These are phyloP conservation scores for Hemiscyllium ocellatum DNA, from an alignment of 2,113 vertebrate genomes.

Conservation along the genomic window DNA sequence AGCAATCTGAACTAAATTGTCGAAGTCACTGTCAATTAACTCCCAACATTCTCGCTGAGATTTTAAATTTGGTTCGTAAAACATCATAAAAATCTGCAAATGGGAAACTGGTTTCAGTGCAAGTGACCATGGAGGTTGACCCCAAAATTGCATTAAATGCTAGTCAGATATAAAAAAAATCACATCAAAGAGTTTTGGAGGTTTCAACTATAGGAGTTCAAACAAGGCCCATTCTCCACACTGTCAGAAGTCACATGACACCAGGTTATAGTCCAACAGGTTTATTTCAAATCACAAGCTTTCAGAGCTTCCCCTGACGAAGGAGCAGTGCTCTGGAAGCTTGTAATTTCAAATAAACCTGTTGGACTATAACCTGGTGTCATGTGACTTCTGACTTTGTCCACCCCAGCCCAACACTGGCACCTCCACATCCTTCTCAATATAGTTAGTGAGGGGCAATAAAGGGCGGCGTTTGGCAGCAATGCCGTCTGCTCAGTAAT, in stretches of 20 bases:
- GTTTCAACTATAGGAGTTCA: background rate
- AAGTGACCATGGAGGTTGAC: background rate
- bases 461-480: background rate
- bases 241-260: too few species aligned
- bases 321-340: too few species aligned
- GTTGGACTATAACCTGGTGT: too few species aligned
- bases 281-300: too few species aligned
- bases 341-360: too few species aligned
- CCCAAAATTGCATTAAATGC: background rate
- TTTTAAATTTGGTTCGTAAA: background rate
- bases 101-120: background rate
- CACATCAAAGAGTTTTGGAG: background rate
- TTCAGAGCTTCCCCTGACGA: too few species aligned
- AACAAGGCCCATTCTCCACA: background rate
- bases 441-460: background rate
- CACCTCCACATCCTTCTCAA: background rate
- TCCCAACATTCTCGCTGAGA: background rate
- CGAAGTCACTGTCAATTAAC: background rate
- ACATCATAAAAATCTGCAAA: background rate
- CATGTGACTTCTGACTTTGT: too few species aligned
- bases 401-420: too few species aligned
- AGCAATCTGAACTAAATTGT: background rate
- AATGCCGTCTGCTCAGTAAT: background rate
- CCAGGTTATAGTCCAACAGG: too few species aligned
- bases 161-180: background rate